These are phyloP conservation scores for Ptychadena robeensis DNA, from an alignment of 2,797 vertebrate genomes.

Conservation along the genomic window DNA sequence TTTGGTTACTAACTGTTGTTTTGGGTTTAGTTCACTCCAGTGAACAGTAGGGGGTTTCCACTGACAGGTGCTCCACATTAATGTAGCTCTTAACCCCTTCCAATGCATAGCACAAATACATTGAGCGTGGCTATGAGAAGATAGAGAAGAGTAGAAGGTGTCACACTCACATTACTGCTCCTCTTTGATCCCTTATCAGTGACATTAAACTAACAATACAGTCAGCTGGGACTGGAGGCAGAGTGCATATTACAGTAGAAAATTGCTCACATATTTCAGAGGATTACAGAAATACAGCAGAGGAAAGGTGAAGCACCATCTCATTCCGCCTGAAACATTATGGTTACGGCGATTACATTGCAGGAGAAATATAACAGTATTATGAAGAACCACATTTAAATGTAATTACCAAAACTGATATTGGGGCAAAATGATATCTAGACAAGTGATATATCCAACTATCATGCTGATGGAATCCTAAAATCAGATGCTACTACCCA, in stretches of 20 bases:
- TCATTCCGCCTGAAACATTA: constrained; percentile 67
- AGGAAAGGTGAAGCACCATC: constrained; percentile 70
- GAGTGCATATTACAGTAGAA: constrained; percentile 68
- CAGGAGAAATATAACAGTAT: neutral
- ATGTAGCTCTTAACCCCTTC: constrained; percentile 64
- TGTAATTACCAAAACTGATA: neutral
- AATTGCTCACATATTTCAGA: constrained; percentile 68
- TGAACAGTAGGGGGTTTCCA: constrained; percentile 44
- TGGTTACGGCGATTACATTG: constrained; percentile 65
- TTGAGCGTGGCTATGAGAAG: constrained; percentile 56
- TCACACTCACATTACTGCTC: constrained; percentile 69
- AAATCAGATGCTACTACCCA: neutral
- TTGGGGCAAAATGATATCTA: neutral
- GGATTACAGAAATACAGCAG: constrained; percentile 72
- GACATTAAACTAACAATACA: constrained; percentile 73
- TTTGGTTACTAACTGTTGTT: constrained; percentile 54
- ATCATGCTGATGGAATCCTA: neutral
- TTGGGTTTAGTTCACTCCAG: constrained; percentile 57
- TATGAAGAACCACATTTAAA: neutral
- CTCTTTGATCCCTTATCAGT: constrained; percentile 75
- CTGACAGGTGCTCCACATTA: constrained; percentile 53
- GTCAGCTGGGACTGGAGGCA: constrained; percentile 66
- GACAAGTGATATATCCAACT: neutral
- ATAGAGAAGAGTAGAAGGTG: constrained; percentile 61
- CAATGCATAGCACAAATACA: constrained; percentile 63